Percentiles rank a stretch among this genome's conserved stretches.
Evolutionary conservation across 2,888 invertebrate genomes (phyloP).

Genomic region (Embidobia sp.): DNA sequence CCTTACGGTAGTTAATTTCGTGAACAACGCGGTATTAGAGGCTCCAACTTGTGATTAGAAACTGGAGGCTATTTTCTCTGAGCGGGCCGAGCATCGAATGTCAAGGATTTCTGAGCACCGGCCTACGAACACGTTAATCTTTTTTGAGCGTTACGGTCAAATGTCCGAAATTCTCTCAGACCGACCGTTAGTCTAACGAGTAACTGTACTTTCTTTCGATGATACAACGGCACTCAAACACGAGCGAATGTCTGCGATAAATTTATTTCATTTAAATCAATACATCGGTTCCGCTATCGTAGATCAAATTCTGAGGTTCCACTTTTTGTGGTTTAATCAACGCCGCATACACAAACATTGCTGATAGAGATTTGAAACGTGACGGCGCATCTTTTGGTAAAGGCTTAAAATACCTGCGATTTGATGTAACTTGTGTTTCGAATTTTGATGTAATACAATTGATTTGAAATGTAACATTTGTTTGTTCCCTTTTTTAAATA

Average conservation of each 20-base stretch:
- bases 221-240: conserved; percentile 29
- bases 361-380: too few relatives aligned
- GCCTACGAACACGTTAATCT: conserved; percentile 53
- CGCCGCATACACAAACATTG: too few relatives aligned
- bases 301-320: conserved; percentile 13
- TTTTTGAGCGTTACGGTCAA: conserved; percentile 62
- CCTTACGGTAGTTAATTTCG: conserved; percentile 52
- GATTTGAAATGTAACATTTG: too few relatives aligned
- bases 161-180: conserved; percentile 74
- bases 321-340: too few relatives aligned
- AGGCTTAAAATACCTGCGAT: too few relatives aligned
- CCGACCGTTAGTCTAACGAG: conserved; percentile 75
- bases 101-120: conserved; percentile 67
- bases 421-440: too few relatives aligned
- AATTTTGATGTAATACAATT: too few relatives aligned
- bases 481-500: too few relatives aligned
- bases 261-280: conserved; percentile 29
- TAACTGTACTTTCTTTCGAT: conserved; percentile 74
- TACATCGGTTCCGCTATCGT: conserved; percentile 21
- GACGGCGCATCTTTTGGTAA: too few relatives aligned
- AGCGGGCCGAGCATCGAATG: conserved; percentile 67
- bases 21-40: conserved; percentile 31
- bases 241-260: conserved; percentile 22
- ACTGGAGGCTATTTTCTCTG: conserved; percentile 65
- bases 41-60: conserved; percentile 26